Conservation (phyloP, 1,140 invertebrate species). For the Drosophila lacertosa region DNA sequence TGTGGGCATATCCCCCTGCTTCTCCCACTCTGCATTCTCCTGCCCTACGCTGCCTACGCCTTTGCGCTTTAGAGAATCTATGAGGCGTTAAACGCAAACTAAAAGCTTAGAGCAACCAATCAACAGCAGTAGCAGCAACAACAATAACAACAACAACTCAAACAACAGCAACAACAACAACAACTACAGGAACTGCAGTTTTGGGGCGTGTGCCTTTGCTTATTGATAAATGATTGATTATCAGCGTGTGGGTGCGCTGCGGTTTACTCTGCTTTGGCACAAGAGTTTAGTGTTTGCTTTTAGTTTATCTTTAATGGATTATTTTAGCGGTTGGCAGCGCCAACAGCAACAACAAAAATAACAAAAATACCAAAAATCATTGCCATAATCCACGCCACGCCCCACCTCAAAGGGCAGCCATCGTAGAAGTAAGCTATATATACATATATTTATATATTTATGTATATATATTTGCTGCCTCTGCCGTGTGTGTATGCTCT, state of each 20-base stretch:
- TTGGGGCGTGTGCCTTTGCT: constrained; percentile 71
- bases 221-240: constrained; percentile 83
- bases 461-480: constrained; percentile 16
- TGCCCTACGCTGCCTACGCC: neutral
- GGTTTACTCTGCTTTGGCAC: constrained; percentile 72
- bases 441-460: too few relatives aligned
- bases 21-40: neutral
- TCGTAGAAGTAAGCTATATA: constrained; percentile 71
- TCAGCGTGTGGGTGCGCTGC: constrained; percentile 69
- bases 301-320: constrained; percentile 81
- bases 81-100: constrained; percentile 82
- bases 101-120: constrained; percentile 67
- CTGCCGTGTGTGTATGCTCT: constrained; percentile 16
- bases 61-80: constrained; percentile 65
- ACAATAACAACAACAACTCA: constrained; percentile 8
- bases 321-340: constrained; percentile 73
- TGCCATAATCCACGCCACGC: constrained; percentile 65
- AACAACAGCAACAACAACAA: neutral
- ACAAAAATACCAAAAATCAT: constrained; percentile 51
- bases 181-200: constrained; percentile 41
- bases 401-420: constrained; percentile 43
- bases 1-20: constrained; percentile 31
- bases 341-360: constrained; percentile 26
- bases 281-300: constrained; percentile 80
- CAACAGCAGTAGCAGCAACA: constrained; percentile 45